Evolutionary conservation across 2,888 invertebrate genomes (phyloP).

Genomic region (Neoitamus cyanurus): DNA sequence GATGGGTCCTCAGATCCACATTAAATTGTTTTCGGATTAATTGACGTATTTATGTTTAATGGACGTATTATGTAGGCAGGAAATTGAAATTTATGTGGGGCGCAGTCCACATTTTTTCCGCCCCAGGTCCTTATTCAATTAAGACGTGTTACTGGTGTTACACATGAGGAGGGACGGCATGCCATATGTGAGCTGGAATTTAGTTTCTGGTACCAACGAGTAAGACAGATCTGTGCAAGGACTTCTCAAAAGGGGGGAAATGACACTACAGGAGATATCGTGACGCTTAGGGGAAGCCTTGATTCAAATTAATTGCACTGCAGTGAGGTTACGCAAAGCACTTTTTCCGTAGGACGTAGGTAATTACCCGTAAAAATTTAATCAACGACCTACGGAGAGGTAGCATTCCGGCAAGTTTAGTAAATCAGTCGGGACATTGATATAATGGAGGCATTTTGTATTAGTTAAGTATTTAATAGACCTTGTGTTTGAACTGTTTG

Average conservation of each 20-base stretch:
- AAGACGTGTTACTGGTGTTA: slow-evolving; percentile 31
- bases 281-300: not conserved
- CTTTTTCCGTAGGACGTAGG: not conserved
- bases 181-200: slow-evolving; percentile 2
- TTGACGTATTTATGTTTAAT: slow-evolving; percentile 53
- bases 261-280: slow-evolving; percentile 10
- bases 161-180: not conserved
- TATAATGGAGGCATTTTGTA: not conserved
- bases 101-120: slow-evolving; percentile 1
- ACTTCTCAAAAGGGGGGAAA: not conserved
- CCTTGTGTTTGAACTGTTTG: not conserved
- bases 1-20: slow-evolving; percentile 37
- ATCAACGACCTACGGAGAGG: not conserved
- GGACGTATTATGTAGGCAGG: slow-evolving; percentile 51
- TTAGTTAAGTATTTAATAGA: not conserved
- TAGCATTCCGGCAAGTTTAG: not conserved
- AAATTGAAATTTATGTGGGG: slow-evolving; percentile 51
- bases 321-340: not conserved
- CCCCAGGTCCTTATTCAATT: slow-evolving; percentile 33
- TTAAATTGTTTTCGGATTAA: slow-evolving; percentile 52
- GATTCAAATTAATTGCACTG: slow-evolving; percentile 42
- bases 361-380: slow-evolving; percentile 29
- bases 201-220: not conserved
- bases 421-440: not conserved
- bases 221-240: not conserved